Evolutionary conservation across 23 tunicate genomes (phyloP), one percentile per base, ranked within the genome.

Genomic region (Botrylloides violaceus): DNA sequence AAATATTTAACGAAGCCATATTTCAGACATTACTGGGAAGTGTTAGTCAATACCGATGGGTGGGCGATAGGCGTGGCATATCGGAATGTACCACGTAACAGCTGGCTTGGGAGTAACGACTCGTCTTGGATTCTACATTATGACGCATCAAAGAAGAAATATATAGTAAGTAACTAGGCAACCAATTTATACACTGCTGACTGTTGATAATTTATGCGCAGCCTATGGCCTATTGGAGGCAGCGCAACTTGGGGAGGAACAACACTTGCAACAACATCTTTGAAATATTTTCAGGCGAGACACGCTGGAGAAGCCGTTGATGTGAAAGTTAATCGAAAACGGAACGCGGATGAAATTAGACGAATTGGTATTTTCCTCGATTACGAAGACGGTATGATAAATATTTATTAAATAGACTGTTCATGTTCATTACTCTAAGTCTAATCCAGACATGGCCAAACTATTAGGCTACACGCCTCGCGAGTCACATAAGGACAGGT

Each of bases 51-150:
- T 78, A 59, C 68, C n/a, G 75, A 90, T 43, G 97, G 97, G 2
- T 90, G 97, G 97, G 85, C 97, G 58, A 79, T 76, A 25, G 97
- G 97, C 1, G 97, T 90, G 20, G 97, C 97, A 12, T 79, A 79
- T 61, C 77, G 72, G 33, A 64, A 55, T 29, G 81, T 83, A 32
- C 76, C 97, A 12, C 62, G 97, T 15, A 90, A 90, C 36, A 79
- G 90, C 37, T 90, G 85, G 85, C 71, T 90, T 3, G 97, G 97
- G 29, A 90, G 97, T 68, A 90, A 90, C 73, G 64, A 80, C 33
- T 65, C 83, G 22, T 90, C 97, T 0, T 90, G 97, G 97, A 79
- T 90, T 0, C 68, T 90, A 12, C 97, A 90, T 79, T 75, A 66
- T 78, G 78, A 83, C 50, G 71, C 86, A 43, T 49, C 74, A 29